Evolutionary conservation across 2,888 invertebrate genomes (phyloP).

Genomic region (Mythimna impura): DNA sequence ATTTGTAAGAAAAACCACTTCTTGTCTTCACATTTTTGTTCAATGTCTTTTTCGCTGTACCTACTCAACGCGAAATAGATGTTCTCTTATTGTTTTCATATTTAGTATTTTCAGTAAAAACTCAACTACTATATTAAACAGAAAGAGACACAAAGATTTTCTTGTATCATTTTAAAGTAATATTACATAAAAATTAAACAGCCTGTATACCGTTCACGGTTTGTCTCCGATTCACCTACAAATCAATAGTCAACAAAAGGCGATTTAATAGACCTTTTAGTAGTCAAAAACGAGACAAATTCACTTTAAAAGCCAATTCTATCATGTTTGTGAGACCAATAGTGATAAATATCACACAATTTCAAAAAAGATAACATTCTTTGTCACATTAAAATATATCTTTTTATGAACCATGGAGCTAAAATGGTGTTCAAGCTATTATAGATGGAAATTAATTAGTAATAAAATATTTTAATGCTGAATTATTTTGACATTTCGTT

Average conservation of each 20-base stretch:
- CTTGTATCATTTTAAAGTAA: too few relatives aligned
- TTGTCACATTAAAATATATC: slow-evolving; percentile 51
- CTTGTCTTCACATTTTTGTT: neutral
- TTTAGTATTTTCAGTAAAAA: neutral
- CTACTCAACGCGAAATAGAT: neutral
- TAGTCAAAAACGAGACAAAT: slow-evolving; percentile 87
- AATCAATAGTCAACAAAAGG: slow-evolving; percentile 85
- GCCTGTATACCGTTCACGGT: slow-evolving; percentile 71
- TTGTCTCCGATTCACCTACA: slow-evolving; percentile 78
- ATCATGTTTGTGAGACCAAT: slow-evolving; percentile 70
- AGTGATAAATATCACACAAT: slow-evolving; percentile 70
- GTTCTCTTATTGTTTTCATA: neutral
- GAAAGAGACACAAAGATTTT: too few relatives aligned
- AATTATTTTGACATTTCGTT: slow-evolving; percentile 55
- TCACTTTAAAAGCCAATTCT: slow-evolving; percentile 83
- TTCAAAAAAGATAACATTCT: slow-evolving; percentile 50
- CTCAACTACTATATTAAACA: neutral
- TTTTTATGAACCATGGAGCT: slow-evolving; percentile 44
- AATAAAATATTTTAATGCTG: slow-evolving; percentile 53
- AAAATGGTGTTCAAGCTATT: slow-evolving; percentile 33
- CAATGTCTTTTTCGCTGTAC: neutral
- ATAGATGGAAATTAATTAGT: slow-evolving; percentile 54
- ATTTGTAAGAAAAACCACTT: too few relatives aligned
- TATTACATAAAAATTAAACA: slow-evolving; percentile 59
- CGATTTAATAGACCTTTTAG: slow-evolving; percentile 85